Evolutionary conservation across 2,113 vertebrate species (phyloP).

Genomic region (Speoplatyrhinus poulsoni): DNA sequence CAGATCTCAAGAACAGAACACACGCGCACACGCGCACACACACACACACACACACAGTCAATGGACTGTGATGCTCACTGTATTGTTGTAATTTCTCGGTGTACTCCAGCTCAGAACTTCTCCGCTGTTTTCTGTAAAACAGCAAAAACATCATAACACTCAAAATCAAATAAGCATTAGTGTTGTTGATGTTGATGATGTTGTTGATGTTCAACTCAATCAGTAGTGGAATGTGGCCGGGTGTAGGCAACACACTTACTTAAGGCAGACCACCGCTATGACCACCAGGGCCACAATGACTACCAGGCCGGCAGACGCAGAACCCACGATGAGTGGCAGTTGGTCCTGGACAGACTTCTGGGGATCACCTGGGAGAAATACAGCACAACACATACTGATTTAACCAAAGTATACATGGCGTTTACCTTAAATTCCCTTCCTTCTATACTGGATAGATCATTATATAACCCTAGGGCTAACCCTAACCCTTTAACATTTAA

Average conservation of each 20-base stretch:
- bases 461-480: not conserved
- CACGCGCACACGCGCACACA: conserved; percentile 27
- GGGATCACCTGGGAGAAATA: conserved; percentile 73
- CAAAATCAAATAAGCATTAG: conserved; percentile 51
- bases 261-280: conserved; percentile 94
- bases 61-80: conserved; percentile 77
- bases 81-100: conserved; percentile 98
- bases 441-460: too few species aligned
- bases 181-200: not conserved
- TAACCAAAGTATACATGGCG: not conserved
- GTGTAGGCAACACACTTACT: conserved; percentile 76
- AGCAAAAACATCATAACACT: conserved; percentile 37
- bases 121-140: conserved; percentile 90
- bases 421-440: too few species aligned
- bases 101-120: conserved; percentile 89
- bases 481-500: not conserved
- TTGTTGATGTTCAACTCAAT: too few species aligned
- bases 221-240: not conserved
- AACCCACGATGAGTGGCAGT: conserved; percentile 94
- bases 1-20: not conserved
- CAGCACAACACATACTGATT: not conserved
- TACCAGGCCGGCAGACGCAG: conserved; percentile 88
- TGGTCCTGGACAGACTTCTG: conserved; percentile 91
- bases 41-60: not conserved
- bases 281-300: conserved; percentile 92